Base-by-base conservation (phyloP, 2,113 vertebrate species). In the Corythoichthys haematopterus region DNA sequence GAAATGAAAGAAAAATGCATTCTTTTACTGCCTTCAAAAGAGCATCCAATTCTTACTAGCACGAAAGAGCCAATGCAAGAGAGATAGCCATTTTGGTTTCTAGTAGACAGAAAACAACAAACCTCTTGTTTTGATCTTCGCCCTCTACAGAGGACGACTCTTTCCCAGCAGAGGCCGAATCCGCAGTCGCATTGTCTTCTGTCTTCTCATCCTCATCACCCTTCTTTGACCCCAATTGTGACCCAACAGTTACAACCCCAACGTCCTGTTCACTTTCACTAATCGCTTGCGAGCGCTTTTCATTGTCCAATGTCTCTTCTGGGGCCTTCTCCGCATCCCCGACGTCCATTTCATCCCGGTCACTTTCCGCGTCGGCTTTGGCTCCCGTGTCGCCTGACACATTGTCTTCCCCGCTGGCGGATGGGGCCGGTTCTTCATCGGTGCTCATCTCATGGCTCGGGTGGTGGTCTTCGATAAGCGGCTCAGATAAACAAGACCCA, bases 31-130 rank as follows among this genome's bases (percentile, higher is more conserved):
- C 88, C 85, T 90, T 80, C 83, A 88, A 81, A 87, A 86, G 86
- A 88, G 84, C 87, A 91, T 87, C 91, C 90, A 89, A 85, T 80
- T 87, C 89, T 84, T 88, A 83, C 84, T 89, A 90, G 85, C 81
- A 90, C 89, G 93, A 88, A 93, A 93, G 74, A 90, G 91, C 94
- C 94, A 92, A 93, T 89, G 93, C 92, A 92, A 96, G 87, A 94
- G 93, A 94, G 94, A 95, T 90, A 97, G 92, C 94, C 93, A 96
- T 94, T 96, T 93, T 88, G 87, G 83, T 85, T 88, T 95, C 95
- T 95, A 97, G 82, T 95, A 98, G 93, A 94, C 95, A 98, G 94
- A 97, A 98, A 94, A 93, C 88, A 94, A 99, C 97, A 96, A 98
- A 98, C 97, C 97, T 98, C 94, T 92, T 95, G 93, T 94, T 98